Percentiles rank a stretch among this genome's conserved stretches.
These are phyloP conservation scores for Acanthosoma haemorrhoidale DNA, from an alignment of 2,888 invertebrate genomes.

Conservation along the genomic window DNA sequence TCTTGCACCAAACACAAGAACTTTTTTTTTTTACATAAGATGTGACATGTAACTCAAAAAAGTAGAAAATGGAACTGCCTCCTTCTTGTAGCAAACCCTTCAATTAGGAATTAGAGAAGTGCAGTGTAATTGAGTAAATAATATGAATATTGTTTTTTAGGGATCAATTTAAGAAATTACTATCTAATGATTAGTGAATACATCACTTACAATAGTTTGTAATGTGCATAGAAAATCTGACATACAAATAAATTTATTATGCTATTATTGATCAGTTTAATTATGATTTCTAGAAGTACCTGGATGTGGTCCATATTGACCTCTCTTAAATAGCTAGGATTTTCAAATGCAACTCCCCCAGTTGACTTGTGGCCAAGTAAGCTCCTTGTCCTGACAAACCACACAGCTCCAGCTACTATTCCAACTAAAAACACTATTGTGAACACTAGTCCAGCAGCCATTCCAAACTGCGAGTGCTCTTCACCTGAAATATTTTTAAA, in stretches of 20 bases:
- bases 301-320: constrained; percentile 70
- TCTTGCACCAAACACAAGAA: too few species aligned
- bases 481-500: constrained; percentile 46
- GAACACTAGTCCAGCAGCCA: constrained; percentile 59
- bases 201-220: too few species aligned
- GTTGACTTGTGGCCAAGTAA: constrained; percentile 61
- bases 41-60: too few species aligned
- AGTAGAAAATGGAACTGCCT: too few species aligned
- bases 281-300: constrained; percentile 45
- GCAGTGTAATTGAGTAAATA: too few species aligned
- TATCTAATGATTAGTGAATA: too few species aligned
- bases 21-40: too few species aligned
- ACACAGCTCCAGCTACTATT: constrained; percentile 56
- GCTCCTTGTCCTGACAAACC: constrained; percentile 59
- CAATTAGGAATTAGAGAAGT: too few species aligned
- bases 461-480: constrained; percentile 54
- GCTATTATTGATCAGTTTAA: background rate
- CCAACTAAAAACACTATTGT: constrained; percentile 59
- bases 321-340: constrained; percentile 74
- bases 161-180: too few species aligned
- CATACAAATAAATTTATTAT: background rate
- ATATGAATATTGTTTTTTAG: too few species aligned
- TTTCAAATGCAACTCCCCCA: constrained; percentile 76
- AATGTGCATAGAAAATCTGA: too few species aligned
- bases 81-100: too few species aligned